Evolutionary conservation across 2,797 vertebrate species (phyloP).

Genomic region (Otolemur crassicaudatus): DNA sequence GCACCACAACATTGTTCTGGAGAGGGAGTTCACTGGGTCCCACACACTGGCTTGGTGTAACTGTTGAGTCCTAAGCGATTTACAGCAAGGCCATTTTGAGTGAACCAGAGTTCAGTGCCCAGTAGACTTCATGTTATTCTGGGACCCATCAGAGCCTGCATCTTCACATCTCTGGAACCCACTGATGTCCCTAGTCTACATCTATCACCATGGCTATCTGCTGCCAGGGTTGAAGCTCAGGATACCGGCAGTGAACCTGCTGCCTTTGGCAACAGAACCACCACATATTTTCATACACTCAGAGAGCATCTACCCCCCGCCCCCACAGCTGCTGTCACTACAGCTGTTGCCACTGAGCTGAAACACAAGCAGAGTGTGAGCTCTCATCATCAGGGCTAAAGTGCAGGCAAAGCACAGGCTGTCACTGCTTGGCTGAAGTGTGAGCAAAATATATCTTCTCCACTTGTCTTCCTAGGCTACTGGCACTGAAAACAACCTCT

Average conservation of each 20-base stretch:
- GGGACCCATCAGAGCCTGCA: background rate
- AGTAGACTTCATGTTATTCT: background rate
- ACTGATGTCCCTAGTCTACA: background rate
- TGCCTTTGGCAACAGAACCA: background rate
- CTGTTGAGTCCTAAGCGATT: background rate
- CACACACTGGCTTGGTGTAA: background rate
- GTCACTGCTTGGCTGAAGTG: background rate
- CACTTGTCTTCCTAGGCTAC: background rate
- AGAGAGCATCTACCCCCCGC: background rate
- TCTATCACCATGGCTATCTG: background rate
- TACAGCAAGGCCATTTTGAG: background rate
- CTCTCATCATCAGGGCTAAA: background rate
- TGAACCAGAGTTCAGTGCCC: background rate
- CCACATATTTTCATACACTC: background rate
- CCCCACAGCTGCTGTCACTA: background rate
- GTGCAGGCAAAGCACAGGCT: background rate
- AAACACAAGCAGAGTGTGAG: background rate
- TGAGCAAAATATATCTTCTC: background rate
- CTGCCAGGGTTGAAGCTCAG: background rate
- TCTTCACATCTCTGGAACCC: background rate
- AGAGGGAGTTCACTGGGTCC: background rate
- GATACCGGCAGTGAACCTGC: background rate
- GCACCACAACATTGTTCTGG: background rate
- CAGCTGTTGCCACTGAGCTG: background rate
- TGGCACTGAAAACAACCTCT: background rate